Evolutionary conservation across 2,797 vertebrate genomes (phyloP).

Genomic region (Momotus momota): DNA sequence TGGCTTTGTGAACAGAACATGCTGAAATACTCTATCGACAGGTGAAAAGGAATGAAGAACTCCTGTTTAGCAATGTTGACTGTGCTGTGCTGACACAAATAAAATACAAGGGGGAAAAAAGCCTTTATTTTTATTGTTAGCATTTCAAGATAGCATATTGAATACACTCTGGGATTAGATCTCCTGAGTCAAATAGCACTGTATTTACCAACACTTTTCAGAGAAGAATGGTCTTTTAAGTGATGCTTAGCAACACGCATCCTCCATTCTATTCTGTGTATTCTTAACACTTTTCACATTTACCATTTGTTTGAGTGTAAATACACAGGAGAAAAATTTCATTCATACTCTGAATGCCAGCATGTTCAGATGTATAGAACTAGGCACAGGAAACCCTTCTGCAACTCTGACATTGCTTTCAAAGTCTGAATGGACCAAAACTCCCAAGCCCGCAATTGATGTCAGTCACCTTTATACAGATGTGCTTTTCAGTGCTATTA

Average conservation of each 20-base stretch:
- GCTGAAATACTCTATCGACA: neutral
- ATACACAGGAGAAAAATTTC: neutral
- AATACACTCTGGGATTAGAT: slow-evolving; percentile 30
- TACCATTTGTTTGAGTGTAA: neutral
- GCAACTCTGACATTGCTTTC: neutral
- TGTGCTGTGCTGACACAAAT: neutral
- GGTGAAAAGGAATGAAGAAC: neutral
- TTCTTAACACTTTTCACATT: slow-evolving; percentile 12
- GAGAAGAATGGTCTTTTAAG: slow-evolving; percentile 45
- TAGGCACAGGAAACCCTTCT: neutral
- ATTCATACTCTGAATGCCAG: neutral
- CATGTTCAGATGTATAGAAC: neutral
- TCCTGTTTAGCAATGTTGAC: neutral
- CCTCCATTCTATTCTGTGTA: neutral
- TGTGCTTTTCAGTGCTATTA: neutral
- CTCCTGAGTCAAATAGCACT: slow-evolving; percentile 1
- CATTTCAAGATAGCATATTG: slow-evolving; percentile 15
- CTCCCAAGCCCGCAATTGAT: neutral
- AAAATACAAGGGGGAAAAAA: neutral
- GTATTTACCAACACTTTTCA: slow-evolving; percentile 39
- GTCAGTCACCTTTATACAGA: neutral
- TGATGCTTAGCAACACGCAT: slow-evolving; percentile 39
- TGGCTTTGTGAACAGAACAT: neutral
- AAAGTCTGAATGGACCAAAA: neutral
- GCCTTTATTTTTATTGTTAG: neutral